Evolutionary conservation across 2,888 invertebrate species (phyloP).

Genomic region (Pyrrhosoma nymphula): DNA sequence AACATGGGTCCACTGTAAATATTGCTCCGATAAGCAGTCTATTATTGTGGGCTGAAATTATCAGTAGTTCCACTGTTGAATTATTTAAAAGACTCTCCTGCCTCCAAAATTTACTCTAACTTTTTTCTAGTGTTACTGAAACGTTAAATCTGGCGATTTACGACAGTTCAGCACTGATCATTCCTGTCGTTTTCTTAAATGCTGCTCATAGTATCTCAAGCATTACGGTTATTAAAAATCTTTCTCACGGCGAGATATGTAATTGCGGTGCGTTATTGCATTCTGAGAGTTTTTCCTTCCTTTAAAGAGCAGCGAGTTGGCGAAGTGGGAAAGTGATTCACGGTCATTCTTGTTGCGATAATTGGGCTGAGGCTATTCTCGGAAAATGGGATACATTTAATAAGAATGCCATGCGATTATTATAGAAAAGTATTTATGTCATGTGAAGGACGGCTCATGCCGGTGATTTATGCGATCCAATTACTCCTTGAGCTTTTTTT

Average conservation of each 20-base stretch:
- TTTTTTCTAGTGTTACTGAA: too few species aligned
- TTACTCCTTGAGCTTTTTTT: not conserved
- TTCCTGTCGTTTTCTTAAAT: not conserved
- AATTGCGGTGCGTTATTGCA: not conserved
- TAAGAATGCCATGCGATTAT: not conserved
- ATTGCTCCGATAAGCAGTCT: too few species aligned
- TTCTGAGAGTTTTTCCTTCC: not conserved
- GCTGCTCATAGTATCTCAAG: not conserved
- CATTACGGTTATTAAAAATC: not conserved
- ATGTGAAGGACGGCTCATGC: not conserved
- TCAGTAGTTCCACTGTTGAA: too few species aligned
- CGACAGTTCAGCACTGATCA: too few species aligned
- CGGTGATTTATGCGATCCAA: constrained; percentile 25
- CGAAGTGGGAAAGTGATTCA: constrained; percentile 19
- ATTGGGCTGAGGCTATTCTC: constrained; percentile 1
- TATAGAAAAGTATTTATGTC: not conserved
- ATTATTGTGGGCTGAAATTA: too few species aligned
- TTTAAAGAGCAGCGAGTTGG: not conserved
- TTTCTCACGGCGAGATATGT: not conserved
- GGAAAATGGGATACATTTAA: constrained; percentile 21
- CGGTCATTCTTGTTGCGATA: not conserved
- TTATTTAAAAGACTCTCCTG: too few species aligned
- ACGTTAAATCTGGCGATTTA: too few species aligned
- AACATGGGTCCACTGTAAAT: too few species aligned
- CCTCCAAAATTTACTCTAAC: too few species aligned